phyloP scores from a whole-genome alignment of 2,797 vertebrate genomes.

The Apogon hyalosoma region DNA sequence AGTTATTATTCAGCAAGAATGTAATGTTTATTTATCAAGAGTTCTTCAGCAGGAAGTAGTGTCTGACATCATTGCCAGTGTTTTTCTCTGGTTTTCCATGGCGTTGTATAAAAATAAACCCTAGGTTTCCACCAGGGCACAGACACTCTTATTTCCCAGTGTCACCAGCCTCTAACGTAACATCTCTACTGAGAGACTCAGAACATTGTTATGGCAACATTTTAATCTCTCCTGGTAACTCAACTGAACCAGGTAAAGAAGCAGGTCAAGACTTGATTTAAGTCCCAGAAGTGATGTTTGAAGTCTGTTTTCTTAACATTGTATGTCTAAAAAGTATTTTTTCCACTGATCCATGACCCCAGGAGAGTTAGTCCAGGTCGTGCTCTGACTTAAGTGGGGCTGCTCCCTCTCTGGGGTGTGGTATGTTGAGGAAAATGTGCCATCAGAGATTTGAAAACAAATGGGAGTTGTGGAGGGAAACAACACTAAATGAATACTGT shows the following conservation, averaged over 20 bases:
- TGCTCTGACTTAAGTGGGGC: background rate
- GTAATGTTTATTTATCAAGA: background rate
- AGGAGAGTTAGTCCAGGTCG: slow-evolving; percentile 26
- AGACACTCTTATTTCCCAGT: slow-evolving; percentile 10
- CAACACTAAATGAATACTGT: background rate
- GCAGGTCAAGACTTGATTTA: slow-evolving; percentile 41
- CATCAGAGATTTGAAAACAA: slow-evolving; percentile 30
- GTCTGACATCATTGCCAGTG: slow-evolving; percentile 16
- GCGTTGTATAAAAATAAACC: slow-evolving; percentile 58
- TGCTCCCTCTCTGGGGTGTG: slow-evolving; percentile 19
- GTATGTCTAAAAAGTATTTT: slow-evolving; percentile 13
- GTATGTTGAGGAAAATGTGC: slow-evolving; percentile 27
- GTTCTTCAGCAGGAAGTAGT: background rate
- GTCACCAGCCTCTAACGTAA: slow-evolving; percentile 28
- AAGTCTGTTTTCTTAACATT: background rate
- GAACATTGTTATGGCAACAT: slow-evolving; percentile 51
- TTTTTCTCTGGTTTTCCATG: slow-evolving; percentile 55
- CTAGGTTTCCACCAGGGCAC: slow-evolving; percentile 45
- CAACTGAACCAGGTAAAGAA: slow-evolving; percentile 8
- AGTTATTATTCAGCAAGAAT: background rate
- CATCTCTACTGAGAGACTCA: slow-evolving; percentile 22
- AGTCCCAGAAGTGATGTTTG: slow-evolving; percentile 22
- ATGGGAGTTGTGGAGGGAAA: slow-evolving; percentile 20
- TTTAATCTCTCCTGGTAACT: slow-evolving; percentile 36
- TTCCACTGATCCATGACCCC: slow-evolving; percentile 29